A percentile compares a stretch with the other conserved stretches of the same genome.
Evolutionary conservation across 2,797 vertebrate species (phyloP).

Genomic region (Coracias cyanogaster): DNA sequence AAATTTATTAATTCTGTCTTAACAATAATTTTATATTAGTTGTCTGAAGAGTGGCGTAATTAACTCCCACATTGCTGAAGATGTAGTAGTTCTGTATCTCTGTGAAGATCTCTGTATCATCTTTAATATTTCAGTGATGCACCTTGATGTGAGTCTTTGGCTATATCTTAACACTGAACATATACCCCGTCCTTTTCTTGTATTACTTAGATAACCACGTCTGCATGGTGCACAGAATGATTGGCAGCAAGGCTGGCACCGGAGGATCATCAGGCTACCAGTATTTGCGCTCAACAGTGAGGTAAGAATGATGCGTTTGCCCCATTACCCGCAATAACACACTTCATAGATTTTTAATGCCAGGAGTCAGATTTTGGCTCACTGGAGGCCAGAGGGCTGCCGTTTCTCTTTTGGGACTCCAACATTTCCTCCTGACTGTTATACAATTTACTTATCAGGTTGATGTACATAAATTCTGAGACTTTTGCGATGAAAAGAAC

Average conservation of each 20-base stretch:
- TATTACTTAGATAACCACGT: constrained; percentile 90
- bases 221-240: constrained; percentile 98
- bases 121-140: not conserved
- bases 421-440: not conserved
- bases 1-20: not conserved
- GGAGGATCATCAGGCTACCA: constrained; percentile 97
- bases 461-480: not conserved
- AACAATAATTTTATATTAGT: not conserved
- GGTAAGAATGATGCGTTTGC: constrained; percentile 71
- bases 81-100: not conserved
- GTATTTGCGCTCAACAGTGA: constrained; percentile 95
- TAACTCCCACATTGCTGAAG: not conserved
- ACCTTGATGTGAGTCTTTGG: not conserved
- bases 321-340: not conserved
- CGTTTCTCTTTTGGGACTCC: not conserved
- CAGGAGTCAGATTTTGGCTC: fast-evolving
- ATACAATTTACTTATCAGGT: not conserved
- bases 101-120: not conserved
- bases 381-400: not conserved
- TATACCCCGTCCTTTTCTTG: not conserved
- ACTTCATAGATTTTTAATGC: fast-evolving
- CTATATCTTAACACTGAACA: not conserved
- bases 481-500: not conserved
- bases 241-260: constrained; percentile 94
- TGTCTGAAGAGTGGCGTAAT: not conserved